These are phyloP conservation scores for Rotaria magnacalcarata DNA, from an alignment of 2,888 invertebrate genomes.

Conservation along the genomic window DNA sequence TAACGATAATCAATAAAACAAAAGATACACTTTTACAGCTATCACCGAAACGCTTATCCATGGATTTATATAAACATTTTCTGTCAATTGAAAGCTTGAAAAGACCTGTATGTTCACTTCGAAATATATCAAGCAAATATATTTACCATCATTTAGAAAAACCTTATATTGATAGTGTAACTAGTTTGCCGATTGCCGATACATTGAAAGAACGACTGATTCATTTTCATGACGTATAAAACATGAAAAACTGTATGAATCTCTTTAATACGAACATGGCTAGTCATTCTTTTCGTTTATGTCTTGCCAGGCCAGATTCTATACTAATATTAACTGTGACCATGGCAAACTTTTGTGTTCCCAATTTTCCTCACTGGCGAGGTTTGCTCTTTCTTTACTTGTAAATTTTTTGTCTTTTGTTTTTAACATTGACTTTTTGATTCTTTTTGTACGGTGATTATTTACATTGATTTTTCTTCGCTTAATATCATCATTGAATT, in stretches of 20 bases:
- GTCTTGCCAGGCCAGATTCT: not conserved
- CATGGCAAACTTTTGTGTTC: not conserved
- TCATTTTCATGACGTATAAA: not conserved
- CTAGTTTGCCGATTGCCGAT: not conserved
- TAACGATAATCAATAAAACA: not conserved
- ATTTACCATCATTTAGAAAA: not conserved
- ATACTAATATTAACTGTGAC: not conserved
- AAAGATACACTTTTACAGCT: not conserved
- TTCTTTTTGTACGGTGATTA: not conserved
- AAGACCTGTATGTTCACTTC: not conserved
- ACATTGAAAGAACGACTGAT: not conserved
- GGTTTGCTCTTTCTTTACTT: not conserved
- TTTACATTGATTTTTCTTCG: not conserved
- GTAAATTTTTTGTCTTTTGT: not conserved
- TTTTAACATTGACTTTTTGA: not conserved
- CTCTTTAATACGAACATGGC: not conserved
- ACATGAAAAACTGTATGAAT: not conserved
- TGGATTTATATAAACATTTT: slow-evolving; percentile 8
- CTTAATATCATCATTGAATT: not conserved
- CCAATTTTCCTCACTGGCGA: not conserved
- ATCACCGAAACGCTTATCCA: not conserved
- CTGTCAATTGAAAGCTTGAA: not conserved
- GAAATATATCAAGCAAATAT: slow-evolving; percentile 2
- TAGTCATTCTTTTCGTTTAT: not conserved
- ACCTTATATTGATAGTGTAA: slow-evolving; percentile 1